Percentiles rank a stretch among this genome's conserved stretches.
These are phyloP conservation scores for Hormaphis cornu DNA, from an alignment of 1,140 invertebrate species.

Conservation along the genomic window DNA sequence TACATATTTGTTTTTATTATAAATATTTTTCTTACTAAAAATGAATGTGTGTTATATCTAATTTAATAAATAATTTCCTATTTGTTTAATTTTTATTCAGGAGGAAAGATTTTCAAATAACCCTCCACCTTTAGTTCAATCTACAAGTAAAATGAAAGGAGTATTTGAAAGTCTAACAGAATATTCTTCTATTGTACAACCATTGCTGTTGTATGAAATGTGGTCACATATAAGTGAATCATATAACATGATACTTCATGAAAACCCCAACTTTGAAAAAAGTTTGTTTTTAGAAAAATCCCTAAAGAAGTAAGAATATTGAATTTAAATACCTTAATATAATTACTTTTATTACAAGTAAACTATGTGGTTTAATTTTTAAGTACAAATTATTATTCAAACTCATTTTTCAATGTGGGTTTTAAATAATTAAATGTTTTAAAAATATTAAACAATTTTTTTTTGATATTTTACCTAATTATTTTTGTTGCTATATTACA, in stretches of 20 bases:
- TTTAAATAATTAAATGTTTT: no score
- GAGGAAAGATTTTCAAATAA: not conserved
- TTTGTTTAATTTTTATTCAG: not conserved
- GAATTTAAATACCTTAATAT: no score
- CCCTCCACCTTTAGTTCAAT: not conserved
- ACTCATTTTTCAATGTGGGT: no score
- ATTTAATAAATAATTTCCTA: no score
- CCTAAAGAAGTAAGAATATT: not conserved
- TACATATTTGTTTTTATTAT: not conserved
- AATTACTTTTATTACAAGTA: no score
- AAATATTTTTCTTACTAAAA: not conserved
- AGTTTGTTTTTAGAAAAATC: constrained; percentile 12
- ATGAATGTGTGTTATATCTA: not conserved
- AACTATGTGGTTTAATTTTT: no score
- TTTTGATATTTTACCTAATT: no score
- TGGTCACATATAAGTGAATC: constrained; percentile 21
- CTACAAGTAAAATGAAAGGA: not conserved
- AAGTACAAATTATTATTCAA: no score
- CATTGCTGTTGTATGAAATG: constrained; percentile 8
- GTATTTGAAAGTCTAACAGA: constrained; percentile 4
- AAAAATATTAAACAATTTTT: no score
- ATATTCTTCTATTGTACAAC: not conserved
- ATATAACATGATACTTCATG: not conserved
- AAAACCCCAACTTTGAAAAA: not conserved
- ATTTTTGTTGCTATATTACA: no score